Conservation (phyloP, 2,113 vertebrate species). For the Vulpes vulpes region DNA sequence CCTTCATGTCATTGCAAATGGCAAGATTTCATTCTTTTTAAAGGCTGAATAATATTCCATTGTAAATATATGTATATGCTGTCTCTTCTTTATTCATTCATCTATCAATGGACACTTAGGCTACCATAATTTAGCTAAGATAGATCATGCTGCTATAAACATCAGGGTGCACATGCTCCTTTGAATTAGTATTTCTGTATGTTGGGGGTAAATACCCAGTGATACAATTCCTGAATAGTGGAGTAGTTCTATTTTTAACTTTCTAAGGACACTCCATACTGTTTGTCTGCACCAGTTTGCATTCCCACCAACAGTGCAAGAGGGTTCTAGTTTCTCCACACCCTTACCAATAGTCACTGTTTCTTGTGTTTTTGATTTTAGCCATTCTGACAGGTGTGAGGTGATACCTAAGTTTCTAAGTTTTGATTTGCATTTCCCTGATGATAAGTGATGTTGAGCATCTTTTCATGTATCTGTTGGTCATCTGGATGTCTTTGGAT, state of each 20-base stretch:
- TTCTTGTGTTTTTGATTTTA: not conserved
- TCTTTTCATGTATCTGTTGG: not conserved
- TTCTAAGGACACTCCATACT: not conserved
- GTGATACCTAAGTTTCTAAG: not conserved
- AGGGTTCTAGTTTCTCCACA: not conserved
- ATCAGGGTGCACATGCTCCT: not conserved
- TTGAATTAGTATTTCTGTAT: not conserved
- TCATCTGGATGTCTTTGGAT: not conserved
- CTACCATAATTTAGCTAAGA: not conserved
- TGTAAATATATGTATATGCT: no score
- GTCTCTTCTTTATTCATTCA: not conserved
- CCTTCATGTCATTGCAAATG: not conserved
- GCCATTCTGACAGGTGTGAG: not conserved
- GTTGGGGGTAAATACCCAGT: not conserved
- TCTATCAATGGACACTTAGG: not conserved
- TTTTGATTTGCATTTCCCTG: not conserved
- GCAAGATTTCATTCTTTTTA: not conserved
- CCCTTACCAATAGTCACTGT: not conserved
- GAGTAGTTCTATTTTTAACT: not conserved
- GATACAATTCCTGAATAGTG: not conserved
- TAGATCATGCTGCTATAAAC: not conserved
- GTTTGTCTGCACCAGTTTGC: not conserved
- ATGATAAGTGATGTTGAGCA: not conserved
- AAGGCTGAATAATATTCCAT: not conserved
- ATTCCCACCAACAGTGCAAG: not conserved